Conservation (phyloP, 1,140 invertebrate genomes). For the Paraescarpia echinospica region DNA sequence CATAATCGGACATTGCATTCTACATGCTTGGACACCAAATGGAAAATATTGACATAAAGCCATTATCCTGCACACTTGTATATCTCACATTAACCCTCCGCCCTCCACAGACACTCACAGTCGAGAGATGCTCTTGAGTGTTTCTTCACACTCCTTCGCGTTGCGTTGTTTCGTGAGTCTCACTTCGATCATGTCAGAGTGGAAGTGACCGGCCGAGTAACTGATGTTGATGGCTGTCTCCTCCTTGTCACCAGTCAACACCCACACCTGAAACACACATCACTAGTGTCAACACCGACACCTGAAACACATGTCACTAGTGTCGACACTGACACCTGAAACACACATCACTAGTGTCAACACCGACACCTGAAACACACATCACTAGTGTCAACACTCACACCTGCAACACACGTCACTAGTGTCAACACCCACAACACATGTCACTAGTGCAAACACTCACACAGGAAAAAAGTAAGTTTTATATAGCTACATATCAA, state of each 20-base stretch:
- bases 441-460: not conserved
- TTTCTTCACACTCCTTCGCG: conserved; percentile 36
- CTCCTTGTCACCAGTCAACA: conserved; percentile 95
- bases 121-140: conserved; percentile 27
- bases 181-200: conserved; percentile 63
- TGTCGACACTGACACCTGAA: not conserved
- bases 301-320: not conserved
- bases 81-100: not conserved
- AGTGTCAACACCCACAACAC: not conserved
- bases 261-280: conserved; percentile 72
- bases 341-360: not conserved
- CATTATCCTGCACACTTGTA: not conserved
- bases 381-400: not conserved
- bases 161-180: conserved; percentile 56
- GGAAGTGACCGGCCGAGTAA: conserved; percentile 88
- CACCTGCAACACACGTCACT: too few species aligned
- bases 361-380: not conserved
- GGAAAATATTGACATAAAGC: not conserved
- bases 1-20: too few species aligned
- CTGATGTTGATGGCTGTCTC: conserved; percentile 98
- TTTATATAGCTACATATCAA: too few species aligned
- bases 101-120: not conserved
- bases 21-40: not conserved
- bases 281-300: not conserved
- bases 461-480: not conserved